phyloP scores from a whole-genome alignment of 1,140 invertebrate genomes.

The Pollicipes pollicipes region DNA sequence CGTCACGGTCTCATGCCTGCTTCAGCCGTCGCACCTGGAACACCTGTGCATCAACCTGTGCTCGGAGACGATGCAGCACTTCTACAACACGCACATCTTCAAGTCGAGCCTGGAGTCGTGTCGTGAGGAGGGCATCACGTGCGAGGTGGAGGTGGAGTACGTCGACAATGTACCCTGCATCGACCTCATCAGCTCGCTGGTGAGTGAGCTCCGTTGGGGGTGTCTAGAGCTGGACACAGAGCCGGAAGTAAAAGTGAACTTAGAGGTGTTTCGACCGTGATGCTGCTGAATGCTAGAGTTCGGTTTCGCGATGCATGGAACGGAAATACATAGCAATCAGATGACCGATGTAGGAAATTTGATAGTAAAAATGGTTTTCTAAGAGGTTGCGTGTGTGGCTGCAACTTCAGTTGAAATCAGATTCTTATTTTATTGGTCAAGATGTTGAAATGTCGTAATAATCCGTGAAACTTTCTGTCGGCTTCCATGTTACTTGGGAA shows the following conservation, averaged over 20 bases:
- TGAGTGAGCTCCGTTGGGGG: too few species aligned
- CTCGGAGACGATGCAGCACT: slow-evolving; percentile 92
- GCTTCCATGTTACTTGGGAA: too few species aligned
- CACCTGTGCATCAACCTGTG: slow-evolving; percentile 88
- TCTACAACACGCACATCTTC: slow-evolving; percentile 92
- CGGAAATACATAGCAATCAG: too few species aligned
- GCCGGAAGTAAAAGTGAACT: slow-evolving; percentile 4
- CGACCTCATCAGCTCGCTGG: slow-evolving; percentile 78
- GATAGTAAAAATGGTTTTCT: too few species aligned
- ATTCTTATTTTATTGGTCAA: too few species aligned
- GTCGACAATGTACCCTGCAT: slow-evolving; percentile 91
- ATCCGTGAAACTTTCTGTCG: too few species aligned
- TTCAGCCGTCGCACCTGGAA: slow-evolving; percentile 63
- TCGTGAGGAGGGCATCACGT: slow-evolving; percentile 77
- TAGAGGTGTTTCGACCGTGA: slow-evolving; percentile 3
- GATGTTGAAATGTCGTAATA: too few species aligned
- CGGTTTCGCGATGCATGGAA: too few species aligned
- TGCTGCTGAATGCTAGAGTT: background rate
- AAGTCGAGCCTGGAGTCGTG: slow-evolving; percentile 86
- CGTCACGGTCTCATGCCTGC: slow-evolving; percentile 10
- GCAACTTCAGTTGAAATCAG: too few species aligned
- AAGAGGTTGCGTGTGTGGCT: too few species aligned
- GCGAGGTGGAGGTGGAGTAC: slow-evolving; percentile 79
- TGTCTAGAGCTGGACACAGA: too few species aligned
- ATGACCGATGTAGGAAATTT: too few species aligned